phyloP scores from a whole-genome alignment of 2,113 vertebrate species.

The Echinops telfairi region DNA sequence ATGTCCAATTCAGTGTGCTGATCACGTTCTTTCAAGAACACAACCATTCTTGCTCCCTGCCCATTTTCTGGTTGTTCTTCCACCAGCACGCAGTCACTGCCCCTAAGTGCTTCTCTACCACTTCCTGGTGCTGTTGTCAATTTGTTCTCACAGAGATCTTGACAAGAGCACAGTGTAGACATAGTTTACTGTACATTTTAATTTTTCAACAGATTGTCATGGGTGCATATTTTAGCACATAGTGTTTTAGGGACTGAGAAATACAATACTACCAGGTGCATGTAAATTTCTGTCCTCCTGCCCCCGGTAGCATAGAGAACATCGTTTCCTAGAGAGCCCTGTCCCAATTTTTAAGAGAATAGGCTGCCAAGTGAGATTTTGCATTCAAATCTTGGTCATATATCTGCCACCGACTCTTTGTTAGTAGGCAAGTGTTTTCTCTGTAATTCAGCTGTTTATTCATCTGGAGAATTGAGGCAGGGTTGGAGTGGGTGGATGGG shows the following conservation, averaged over 20 bases:
- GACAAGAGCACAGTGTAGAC: background rate
- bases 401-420: background rate
- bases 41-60: background rate
- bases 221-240: background rate
- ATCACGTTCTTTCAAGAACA: background rate
- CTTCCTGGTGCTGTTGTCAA: background rate
- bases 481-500: background rate
- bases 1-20: background rate
- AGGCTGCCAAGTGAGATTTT: background rate
- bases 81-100: background rate
- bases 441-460: conserved; percentile 21
- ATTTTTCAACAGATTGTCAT: background rate
- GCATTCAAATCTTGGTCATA: background rate
- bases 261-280: background rate
- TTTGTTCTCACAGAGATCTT: background rate
- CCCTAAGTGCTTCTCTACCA: background rate
- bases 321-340: background rate
- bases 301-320: background rate
- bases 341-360: background rate
- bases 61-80: background rate
- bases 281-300: background rate
- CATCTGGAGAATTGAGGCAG: background rate
- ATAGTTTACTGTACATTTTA: background rate
- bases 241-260: background rate
- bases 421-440: background rate